Base-by-base conservation (phyloP, 53 echinoderm and acorn worm genomes). In the Paelopatides confundens region DNA sequence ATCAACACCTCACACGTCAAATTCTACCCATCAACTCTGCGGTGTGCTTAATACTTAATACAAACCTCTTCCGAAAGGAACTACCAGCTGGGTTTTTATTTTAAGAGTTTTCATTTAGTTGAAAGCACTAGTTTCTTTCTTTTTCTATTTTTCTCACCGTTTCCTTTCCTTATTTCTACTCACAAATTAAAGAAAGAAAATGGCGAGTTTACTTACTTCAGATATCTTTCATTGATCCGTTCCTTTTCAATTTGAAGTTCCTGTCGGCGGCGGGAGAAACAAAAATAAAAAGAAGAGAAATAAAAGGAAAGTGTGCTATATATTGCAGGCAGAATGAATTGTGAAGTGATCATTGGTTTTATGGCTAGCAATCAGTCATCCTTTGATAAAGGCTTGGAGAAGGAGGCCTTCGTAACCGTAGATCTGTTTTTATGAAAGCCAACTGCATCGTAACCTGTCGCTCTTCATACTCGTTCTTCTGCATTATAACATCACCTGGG, bases 191-290 rank as follows among this genome's bases (percentile, higher is more conserved):
- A 54, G 2, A 0, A 11, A 54, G 21, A 58, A 58, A 58, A 15
- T 0, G 58, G 58, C 0, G n/a, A 23, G 6, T 53, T 23, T 58
- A 10, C 88, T 88, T 70, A 93, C 93, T 78, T 93, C 38, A 90
- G 82, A 70, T 93, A 93, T 76, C 90, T 69, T 84, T 93, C 93
- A 54, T 93, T 93, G 47, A 93, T 93, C 37, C 85, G 58, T 24
- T 93, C 93, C 21, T 87, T 84, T 63, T 93, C 93, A 17, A 66
- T 83, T 52, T 93, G 93, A 28, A 93, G 58, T 43, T 90, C 93
- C 93, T 93, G 85, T 53, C 14, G 48, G 31, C 27, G 66, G 63
- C 1, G 66, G 62, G 67, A 81, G 63, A 31, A 50, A 34, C 39
- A 85, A 54, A 31, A 31, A 29, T 3, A 29, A 68, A 68, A 12